Percentiles rank a stretch among this genome's conserved stretches.
Evolutionary conservation across 2,888 invertebrate species (phyloP).

Genomic region (Dendrolimus pini): DNA sequence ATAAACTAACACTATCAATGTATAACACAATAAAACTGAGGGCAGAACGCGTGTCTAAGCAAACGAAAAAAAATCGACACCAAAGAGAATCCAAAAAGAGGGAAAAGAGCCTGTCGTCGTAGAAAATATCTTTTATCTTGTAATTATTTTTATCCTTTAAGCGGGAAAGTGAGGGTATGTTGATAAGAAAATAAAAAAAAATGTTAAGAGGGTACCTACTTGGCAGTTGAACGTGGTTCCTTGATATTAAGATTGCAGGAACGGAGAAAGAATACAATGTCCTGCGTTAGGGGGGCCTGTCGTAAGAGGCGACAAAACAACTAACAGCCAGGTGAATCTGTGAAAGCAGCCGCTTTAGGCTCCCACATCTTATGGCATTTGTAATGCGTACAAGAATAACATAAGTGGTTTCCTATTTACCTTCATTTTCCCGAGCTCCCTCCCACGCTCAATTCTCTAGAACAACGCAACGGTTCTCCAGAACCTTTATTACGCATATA

Average conservation of each 20-base stretch:
- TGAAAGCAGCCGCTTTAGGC: no score
- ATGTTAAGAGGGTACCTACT: constrained; percentile 15
- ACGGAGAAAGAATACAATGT: not conserved
- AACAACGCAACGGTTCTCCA: no score
- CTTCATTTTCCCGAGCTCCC: no score
- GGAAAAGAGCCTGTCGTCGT: constrained; percentile 17
- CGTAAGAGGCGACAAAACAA: not conserved
- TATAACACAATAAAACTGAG: constrained; percentile 50
- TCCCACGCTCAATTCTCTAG: no score
- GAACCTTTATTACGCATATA: no score
- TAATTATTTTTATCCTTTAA: constrained; percentile 76
- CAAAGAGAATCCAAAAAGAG: constrained; percentile 32
- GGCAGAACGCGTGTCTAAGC: constrained; percentile 56
- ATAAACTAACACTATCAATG: constrained; percentile 36
- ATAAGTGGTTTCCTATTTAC: no score
- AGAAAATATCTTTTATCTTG: constrained; percentile 70
- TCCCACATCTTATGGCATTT: no score
- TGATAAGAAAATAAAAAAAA: constrained; percentile 38
- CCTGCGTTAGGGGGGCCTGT: not conserved
- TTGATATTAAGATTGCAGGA: not conserved
- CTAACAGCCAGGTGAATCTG: no score
- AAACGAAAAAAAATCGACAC: constrained; percentile 37
- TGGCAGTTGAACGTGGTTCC: no score
- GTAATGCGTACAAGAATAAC: no score
- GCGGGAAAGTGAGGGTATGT: constrained; percentile 49